Evolutionary conservation across 1,140 invertebrate species (phyloP).

Genomic region (Leptinotarsa undecemlineata): DNA sequence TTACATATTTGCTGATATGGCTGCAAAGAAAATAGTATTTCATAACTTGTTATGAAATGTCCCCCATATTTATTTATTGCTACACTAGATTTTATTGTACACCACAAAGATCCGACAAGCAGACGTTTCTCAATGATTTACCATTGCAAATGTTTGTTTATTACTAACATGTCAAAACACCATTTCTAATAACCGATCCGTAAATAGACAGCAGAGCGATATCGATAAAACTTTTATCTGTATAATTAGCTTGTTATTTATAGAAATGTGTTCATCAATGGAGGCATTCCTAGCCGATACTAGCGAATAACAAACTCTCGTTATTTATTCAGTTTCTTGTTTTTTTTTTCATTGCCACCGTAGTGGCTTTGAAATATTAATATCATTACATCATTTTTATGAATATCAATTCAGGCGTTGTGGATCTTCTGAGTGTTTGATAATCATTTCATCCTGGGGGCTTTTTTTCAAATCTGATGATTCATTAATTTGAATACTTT

Average conservation of each 20-base stretch:
- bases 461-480: no score
- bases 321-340: neutral
- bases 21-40: no score
- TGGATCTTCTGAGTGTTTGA: no score
- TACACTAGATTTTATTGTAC: no score
- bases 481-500: no score
- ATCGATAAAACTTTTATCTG: neutral
- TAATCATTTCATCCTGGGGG: no score
- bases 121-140: no score
- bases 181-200: conserved; percentile 3
- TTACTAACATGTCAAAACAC: neutral
- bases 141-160: neutral
- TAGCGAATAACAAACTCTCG: neutral
- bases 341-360: neutral
- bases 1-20: no score
- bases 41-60: no score
- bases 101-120: no score
- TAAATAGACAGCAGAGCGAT: neutral
- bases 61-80: no score
- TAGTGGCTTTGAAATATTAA: neutral
- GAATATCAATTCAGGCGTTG: neutral
- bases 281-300: conserved; percentile 1
- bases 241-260: conserved; percentile 1
- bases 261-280: neutral
- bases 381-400: neutral